Evolutionary conservation across 2,113 vertebrate species (phyloP).

Genomic region (Tyrannus savana): DNA sequence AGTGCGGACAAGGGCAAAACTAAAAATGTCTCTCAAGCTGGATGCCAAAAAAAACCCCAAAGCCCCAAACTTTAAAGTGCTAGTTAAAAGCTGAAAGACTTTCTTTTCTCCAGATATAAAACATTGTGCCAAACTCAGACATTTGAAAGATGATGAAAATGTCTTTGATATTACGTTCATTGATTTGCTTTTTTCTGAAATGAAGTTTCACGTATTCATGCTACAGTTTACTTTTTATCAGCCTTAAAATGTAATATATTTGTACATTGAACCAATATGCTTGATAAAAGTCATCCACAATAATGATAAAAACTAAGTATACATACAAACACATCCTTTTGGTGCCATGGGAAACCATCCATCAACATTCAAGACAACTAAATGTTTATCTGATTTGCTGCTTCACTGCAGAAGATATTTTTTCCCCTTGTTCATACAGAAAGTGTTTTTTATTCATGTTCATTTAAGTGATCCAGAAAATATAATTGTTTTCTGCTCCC

Average conservation of each 20-base stretch:
- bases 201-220: background rate
- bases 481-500: background rate
- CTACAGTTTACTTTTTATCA: background rate
- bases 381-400: background rate
- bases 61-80: background rate
- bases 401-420: background rate
- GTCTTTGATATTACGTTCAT: background rate
- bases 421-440: background rate
- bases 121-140: background rate
- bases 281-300: background rate
- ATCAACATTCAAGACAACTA: background rate
- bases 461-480: background rate
- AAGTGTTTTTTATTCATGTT: background rate
- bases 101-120: background rate
- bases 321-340: background rate
- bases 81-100: background rate
- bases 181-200: background rate
- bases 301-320: background rate
- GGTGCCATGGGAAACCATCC: background rate
- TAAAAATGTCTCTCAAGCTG: background rate
- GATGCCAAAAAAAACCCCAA: background rate
- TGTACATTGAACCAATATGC: background rate
- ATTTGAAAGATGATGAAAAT: background rate
- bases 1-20: background rate
- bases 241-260: background rate